Conservation (phyloP, 2,888 invertebrate genomes). For the Heliconius ethilla region DNA sequence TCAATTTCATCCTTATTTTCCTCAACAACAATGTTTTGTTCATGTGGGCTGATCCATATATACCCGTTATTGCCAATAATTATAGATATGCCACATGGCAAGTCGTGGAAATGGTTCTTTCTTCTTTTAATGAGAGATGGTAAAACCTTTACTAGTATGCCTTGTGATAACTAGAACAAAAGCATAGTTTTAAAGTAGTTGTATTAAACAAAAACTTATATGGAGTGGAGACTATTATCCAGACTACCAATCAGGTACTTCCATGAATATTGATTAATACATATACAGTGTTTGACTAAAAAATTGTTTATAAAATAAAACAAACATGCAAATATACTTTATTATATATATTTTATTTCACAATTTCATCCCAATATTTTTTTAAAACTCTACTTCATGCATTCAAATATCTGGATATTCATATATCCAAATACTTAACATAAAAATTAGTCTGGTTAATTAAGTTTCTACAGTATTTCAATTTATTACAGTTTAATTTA, state of each 20-base stretch:
- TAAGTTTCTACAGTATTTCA: too few species aligned
- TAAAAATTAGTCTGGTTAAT: too few species aligned
- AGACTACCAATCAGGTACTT: background rate
- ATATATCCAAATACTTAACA: too few species aligned
- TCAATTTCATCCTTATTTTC: conserved; percentile 72
- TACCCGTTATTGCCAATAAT: conserved; percentile 98
- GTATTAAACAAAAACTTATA: background rate
- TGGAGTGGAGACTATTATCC: background rate
- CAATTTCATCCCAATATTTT: too few species aligned
- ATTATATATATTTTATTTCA: too few species aligned
- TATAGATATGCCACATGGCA: conserved; percentile 94
- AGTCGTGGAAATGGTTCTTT: conserved; percentile 97
- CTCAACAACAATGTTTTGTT: conserved; percentile 68
- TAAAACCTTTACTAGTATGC: conserved; percentile 93
- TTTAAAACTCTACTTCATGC: too few species aligned
- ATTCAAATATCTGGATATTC: too few species aligned
- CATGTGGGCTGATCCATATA: conserved; percentile 93
- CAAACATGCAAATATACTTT: too few species aligned
- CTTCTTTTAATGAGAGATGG: conserved; percentile 95
- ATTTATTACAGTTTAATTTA: too few species aligned
- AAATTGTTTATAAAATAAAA: too few species aligned
- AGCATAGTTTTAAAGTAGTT: background rate
- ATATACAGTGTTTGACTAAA: too few species aligned
- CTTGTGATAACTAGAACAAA: conserved; percentile 88
- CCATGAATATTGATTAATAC: background rate